phyloP scores from a whole-genome alignment of 2,797 vertebrate species.

The Anabacerthia variegaticeps region DNA sequence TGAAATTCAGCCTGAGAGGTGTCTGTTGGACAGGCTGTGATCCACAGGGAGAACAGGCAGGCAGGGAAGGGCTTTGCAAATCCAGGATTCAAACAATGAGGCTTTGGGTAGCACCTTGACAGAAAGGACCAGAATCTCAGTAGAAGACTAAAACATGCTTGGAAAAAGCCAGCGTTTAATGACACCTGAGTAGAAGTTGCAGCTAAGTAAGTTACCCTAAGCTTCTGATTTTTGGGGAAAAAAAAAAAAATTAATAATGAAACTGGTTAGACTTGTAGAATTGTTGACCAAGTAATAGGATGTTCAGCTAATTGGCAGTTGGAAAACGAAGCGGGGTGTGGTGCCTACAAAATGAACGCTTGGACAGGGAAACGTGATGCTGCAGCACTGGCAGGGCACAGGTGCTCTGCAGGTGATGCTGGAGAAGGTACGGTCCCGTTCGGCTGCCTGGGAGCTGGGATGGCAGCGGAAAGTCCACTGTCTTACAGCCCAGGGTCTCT shows the following conservation, averaged over 20 bases:
- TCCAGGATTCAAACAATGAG: background rate
- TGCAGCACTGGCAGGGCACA: background rate
- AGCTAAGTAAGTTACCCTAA: background rate
- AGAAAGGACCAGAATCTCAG: background rate
- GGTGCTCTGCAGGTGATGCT: background rate
- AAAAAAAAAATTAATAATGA: background rate
- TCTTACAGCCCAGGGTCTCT: background rate
- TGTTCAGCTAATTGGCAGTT: constrained; percentile 51
- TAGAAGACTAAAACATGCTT: background rate
- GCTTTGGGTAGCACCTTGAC: background rate
- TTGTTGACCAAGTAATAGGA: constrained; percentile 27
- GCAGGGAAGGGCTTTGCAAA: background rate
- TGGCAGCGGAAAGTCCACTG: constrained; percentile 32
- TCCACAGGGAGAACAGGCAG: background rate
- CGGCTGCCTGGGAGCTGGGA: background rate
- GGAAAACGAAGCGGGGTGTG: constrained; percentile 1
- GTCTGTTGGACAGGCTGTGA: background rate
- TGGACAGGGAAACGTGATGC: background rate
- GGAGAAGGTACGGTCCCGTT: background rate
- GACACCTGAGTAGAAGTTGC: background rate
- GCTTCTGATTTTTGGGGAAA: background rate
- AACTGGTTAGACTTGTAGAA: constrained; percentile 53
- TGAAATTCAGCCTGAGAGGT: background rate
- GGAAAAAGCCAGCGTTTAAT: background rate
- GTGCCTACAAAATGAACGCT: background rate